These are phyloP conservation scores for Virgularia gustaviana DNA, from an alignment of 92 coral and sea anemone species.

Conservation along the genomic window DNA sequence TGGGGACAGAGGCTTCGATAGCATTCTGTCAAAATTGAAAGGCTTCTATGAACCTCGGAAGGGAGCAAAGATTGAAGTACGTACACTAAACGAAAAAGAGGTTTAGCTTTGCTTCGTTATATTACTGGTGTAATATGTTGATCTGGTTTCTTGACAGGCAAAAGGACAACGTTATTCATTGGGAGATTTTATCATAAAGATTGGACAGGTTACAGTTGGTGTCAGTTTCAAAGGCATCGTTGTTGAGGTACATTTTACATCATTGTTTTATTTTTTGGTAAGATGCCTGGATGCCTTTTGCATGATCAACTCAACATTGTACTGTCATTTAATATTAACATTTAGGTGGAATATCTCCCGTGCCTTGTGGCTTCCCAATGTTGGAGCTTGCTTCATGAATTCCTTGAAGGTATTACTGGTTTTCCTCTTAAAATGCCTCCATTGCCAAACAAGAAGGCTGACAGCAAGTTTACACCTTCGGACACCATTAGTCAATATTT, in stretches of 20 bases:
- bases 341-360: conserved; percentile 87
- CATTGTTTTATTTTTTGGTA: background rate
- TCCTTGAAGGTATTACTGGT: conserved; percentile 75
- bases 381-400: conserved; percentile 79
- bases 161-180: conserved; percentile 95
- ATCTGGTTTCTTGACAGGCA: conserved; percentile 48
- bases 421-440: conserved; percentile 61
- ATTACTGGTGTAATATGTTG: background rate
- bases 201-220: conserved; percentile 92
- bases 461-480: conserved; percentile 67
- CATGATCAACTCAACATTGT: background rate
- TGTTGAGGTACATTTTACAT: conserved; percentile 61
- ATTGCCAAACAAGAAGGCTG: conserved; percentile 65
- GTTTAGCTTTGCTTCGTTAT: background rate
- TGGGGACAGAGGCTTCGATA: conserved; percentile 90
- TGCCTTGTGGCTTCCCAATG: conserved; percentile 83
- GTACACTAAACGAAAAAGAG: no score
- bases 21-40: conserved; percentile 76
- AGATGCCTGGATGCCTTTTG: background rate
- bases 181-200: conserved; percentile 88
- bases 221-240: conserved; percentile 93
- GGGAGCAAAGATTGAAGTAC: conserved; percentile 86
- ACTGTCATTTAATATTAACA: no score
- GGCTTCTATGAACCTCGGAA: conserved; percentile 86
- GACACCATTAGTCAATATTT: conserved; percentile 79